Evolutionary conservation across 2,113 vertebrate genomes (phyloP).

Genomic region (Microcebus jonahi): DNA sequence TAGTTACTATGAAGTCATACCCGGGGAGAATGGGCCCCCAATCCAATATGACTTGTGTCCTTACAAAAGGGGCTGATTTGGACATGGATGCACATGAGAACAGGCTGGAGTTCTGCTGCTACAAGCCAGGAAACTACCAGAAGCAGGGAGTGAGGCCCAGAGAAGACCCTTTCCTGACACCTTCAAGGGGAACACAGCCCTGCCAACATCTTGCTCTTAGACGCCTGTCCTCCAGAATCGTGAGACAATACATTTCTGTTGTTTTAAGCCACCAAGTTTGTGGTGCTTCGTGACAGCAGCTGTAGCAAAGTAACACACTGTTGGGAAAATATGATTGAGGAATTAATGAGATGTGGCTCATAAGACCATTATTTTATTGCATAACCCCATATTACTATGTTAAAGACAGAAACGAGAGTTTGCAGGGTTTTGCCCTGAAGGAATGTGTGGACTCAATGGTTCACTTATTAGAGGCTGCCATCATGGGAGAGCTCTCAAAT

Average conservation of each 20-base stretch:
- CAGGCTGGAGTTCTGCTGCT: neutral
- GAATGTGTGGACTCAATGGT: too few species aligned
- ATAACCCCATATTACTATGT: too few species aligned
- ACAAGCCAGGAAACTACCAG: neutral
- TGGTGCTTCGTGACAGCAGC: neutral
- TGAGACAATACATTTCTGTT: neutral
- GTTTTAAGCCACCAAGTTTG: neutral
- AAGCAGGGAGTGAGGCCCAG: too few species aligned
- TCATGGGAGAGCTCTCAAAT: too few species aligned
- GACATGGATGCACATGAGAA: neutral
- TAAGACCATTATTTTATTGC: too few species aligned
- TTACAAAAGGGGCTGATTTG: neutral
- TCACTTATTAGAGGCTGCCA: too few species aligned
- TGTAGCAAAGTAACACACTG: neutral
- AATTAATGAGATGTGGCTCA: too few species aligned
- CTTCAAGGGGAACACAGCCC: accelerated
- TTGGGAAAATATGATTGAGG: too few species aligned
- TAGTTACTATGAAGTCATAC: neutral
- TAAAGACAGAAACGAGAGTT: too few species aligned
- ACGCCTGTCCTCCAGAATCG: neutral
- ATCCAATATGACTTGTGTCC: neutral
- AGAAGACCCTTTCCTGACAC: too few species aligned
- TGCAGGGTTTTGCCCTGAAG: too few species aligned
- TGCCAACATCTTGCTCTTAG: accelerated
- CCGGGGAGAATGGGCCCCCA: neutral